Conservation (phyloP, 2,888 invertebrate species). For the Trypoxylon attenuatum region DNA sequence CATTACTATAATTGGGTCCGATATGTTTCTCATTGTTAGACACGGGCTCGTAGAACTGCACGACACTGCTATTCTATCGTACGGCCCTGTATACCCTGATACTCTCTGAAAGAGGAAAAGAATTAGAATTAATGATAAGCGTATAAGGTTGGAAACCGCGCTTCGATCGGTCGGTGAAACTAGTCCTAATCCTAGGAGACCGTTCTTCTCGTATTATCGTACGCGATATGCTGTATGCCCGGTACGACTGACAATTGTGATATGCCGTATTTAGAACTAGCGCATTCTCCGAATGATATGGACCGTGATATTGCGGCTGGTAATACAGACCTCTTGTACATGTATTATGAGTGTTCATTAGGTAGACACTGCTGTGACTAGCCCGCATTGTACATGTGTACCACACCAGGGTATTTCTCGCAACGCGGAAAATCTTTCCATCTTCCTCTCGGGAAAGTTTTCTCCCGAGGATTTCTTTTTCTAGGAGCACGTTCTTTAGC, state of each 20-base stretch:
- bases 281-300: conserved; percentile 25
- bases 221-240: conserved; percentile 30
- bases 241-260: conserved; percentile 23
- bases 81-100: no score
- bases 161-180: conserved; percentile 1
- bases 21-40: conserved; percentile 2
- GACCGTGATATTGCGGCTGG: conserved; percentile 22
- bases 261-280: conserved; percentile 20
- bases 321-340: conserved; percentile 10
- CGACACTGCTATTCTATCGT: no score
- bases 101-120: no score
- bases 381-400: conserved; percentile 12
- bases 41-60: no score
- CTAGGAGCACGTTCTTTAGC: background rate
- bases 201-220: conserved; percentile 25
- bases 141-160: no score
- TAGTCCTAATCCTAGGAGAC: no score
- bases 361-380: conserved; percentile 5
- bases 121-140: no score
- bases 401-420: no score
- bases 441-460: no score
- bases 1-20: background rate
- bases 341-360: conserved; percentile 33
- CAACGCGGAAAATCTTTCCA: no score
- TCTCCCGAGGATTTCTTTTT: background rate